phyloP scores from a whole-genome alignment of 2,113 vertebrate genomes.

The Burhinus bistriatus region DNA sequence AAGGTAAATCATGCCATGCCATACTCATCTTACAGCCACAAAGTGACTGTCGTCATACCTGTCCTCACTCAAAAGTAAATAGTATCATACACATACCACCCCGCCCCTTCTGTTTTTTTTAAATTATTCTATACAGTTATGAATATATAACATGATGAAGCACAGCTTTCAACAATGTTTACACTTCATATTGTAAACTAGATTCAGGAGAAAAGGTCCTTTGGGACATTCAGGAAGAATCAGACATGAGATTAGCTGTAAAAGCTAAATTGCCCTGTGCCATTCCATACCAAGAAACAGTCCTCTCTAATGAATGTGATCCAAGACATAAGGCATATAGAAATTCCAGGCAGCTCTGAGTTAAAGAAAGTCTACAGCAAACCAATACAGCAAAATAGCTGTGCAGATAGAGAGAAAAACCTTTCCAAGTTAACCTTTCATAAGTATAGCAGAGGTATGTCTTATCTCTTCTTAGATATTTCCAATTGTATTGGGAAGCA shows the following conservation, averaged over 20 bases:
- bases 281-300: neutral
- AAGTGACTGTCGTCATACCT: neutral
- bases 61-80: neutral
- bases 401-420: neutral
- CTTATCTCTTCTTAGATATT: neutral
- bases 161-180: neutral
- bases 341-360: neutral
- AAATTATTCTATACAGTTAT: neutral
- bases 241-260: neutral
- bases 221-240: neutral
- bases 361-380: neutral
- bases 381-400: neutral
- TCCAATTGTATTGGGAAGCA: neutral
- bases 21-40: neutral
- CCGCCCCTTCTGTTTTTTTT: accelerated
- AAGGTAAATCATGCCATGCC: neutral
- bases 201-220: neutral
- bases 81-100: neutral
- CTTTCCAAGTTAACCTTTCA: neutral
- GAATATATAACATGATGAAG: neutral
- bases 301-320: neutral
- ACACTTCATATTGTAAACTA: neutral
- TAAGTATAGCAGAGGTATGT: neutral
- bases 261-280: neutral
- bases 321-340: neutral